phyloP scores from a whole-genome alignment of 1,140 invertebrate species.

The Leptopilina boulardi region DNA sequence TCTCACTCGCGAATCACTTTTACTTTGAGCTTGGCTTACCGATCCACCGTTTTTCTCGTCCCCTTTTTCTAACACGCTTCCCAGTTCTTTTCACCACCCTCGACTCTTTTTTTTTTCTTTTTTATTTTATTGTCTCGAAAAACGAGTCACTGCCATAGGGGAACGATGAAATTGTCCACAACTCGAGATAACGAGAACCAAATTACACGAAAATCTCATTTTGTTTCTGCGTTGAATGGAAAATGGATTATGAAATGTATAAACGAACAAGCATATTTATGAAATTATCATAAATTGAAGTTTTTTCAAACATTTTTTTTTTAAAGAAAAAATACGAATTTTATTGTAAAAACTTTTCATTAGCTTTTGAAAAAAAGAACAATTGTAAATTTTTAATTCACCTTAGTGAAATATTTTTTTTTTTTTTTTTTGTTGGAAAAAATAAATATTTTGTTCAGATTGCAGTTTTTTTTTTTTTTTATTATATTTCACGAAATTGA shows the following conservation, averaged over 20 bases:
- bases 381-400: too few species aligned
- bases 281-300: too few species aligned
- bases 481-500: neutral
- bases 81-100: neutral
- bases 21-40: conserved; percentile 32
- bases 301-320: too few species aligned
- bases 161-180: conserved; percentile 12
- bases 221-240: neutral
- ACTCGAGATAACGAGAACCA: conserved; percentile 19
- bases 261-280: neutral
- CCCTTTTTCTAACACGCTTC: conserved; percentile 6
- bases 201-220: conserved; percentile 6
- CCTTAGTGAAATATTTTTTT: too few species aligned
- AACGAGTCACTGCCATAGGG: neutral
- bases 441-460: neutral
- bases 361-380: too few species aligned
- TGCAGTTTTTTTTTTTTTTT: neutral
- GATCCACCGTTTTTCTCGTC: neutral
- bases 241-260: neutral
- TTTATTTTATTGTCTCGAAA: conserved; percentile 4
- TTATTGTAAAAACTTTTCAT: too few species aligned
- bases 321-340: too few species aligned
- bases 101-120: neutral
- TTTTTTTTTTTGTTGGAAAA: neutral
- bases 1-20: conserved; percentile 33